These are phyloP conservation scores for Lucifuga dentata DNA, from an alignment of 2,113 vertebrate genomes.

Conservation along the genomic window DNA sequence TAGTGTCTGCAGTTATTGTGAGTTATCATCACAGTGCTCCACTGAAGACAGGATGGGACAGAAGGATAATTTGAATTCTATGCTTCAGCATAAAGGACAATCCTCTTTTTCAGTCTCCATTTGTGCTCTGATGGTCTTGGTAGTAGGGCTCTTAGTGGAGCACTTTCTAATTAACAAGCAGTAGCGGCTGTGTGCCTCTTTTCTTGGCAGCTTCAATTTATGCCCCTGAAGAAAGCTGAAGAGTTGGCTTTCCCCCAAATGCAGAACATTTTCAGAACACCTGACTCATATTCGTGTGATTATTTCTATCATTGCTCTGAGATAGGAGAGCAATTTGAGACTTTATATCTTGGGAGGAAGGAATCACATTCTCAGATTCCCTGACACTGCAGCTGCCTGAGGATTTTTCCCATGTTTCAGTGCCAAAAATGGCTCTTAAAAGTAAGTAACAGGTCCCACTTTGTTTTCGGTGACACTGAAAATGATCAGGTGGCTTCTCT, in stretches of 20 bases:
- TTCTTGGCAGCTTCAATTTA: conserved; percentile 62
- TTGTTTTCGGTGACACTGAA: conserved; percentile 33
- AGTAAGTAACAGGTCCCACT: conserved; percentile 14
- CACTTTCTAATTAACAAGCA: conserved; percentile 75
- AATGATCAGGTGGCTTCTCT: conserved; percentile 10
- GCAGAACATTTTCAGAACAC: conserved; percentile 55
- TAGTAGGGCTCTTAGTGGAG: conserved; percentile 66
- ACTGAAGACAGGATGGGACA: conserved; percentile 24
- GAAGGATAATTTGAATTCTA: conserved; percentile 46
- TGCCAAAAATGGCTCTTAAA: conserved; percentile 29
- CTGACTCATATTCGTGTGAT: conserved; percentile 55
- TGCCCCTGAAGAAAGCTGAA: conserved; percentile 55
- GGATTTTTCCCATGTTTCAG: not conserved
- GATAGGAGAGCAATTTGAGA: conserved; percentile 38
- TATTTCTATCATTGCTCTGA: conserved; percentile 39
- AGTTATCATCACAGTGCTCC: conserved; percentile 6
- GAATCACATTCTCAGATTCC: not conserved
- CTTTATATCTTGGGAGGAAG: conserved; percentile 41
- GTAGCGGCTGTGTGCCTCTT: conserved; percentile 56
- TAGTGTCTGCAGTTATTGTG: conserved; percentile 12
- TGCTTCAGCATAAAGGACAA: conserved; percentile 60
- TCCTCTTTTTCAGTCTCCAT: conserved; percentile 43
- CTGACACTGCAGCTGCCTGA: conserved; percentile 26
- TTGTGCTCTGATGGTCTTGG: conserved; percentile 61
- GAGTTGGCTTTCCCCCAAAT: conserved; percentile 57